These are phyloP conservation scores for Melanotus villosus DNA, from an alignment of 2,888 invertebrate genomes.

Conservation along the genomic window DNA sequence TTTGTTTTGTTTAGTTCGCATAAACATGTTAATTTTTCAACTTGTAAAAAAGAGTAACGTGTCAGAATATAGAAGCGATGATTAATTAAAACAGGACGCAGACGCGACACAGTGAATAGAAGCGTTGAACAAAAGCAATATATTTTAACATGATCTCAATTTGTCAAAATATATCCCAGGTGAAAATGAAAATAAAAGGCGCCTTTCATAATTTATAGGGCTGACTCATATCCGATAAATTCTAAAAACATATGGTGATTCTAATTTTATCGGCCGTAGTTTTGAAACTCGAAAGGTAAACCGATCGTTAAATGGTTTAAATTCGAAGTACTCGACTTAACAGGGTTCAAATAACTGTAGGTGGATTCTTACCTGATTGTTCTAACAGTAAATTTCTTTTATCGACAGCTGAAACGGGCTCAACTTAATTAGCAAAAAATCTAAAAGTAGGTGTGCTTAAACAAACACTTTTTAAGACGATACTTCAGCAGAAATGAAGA, in stretches of 20 bases:
- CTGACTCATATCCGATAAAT: neutral
- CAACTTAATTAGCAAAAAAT: no score
- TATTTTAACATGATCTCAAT: slow-evolving; percentile 26
- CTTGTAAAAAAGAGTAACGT: neutral
- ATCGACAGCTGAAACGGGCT: no score
- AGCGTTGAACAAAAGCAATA: slow-evolving; percentile 16
- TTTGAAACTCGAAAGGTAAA: no score
- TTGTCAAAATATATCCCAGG: slow-evolving; percentile 21
- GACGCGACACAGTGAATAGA: slow-evolving; percentile 10
- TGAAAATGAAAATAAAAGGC: slow-evolving; percentile 15
- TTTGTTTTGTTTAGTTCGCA: neutral
- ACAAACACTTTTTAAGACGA: no score
- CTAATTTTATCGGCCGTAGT: neutral
- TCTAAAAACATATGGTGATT: neutral
- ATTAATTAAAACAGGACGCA: slow-evolving; percentile 29
- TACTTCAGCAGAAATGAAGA: no score
- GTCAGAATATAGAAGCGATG: slow-evolving; percentile 11
- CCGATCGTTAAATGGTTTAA: no score
- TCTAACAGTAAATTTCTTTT: no score
- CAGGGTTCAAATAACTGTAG: no score
- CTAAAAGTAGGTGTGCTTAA: no score
- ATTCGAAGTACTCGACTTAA: no score
- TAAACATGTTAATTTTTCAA: slow-evolving; percentile 20
- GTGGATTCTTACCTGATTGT: no score
- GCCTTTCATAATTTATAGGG: slow-evolving; percentile 8